Conservation (phyloP, 2,888 invertebrate genomes). For the Tribolium freemani region DNA sequence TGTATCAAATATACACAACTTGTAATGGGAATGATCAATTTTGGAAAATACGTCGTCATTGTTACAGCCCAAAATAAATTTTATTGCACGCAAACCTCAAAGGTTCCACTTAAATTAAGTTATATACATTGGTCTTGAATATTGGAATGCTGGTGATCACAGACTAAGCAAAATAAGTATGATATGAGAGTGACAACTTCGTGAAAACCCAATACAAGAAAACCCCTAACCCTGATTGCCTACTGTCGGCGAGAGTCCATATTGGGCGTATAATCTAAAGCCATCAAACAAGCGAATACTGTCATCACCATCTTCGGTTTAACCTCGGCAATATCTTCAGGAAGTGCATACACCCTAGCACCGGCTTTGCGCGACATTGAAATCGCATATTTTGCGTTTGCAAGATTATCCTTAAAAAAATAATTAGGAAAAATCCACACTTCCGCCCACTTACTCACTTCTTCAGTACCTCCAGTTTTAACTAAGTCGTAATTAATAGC, state of each 20-base stretch:
- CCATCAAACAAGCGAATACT: slow-evolving; percentile 99
- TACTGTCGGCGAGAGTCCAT: slow-evolving; percentile 73
- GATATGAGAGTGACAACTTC: slow-evolving; percentile 6
- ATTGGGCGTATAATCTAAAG: slow-evolving; percentile 93
- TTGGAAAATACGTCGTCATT: slow-evolving; percentile 27
- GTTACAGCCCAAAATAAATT: slow-evolving; percentile 25
- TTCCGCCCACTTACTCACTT: slow-evolving; percentile 73
- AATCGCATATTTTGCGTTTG: slow-evolving; percentile 99
- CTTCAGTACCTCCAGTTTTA: slow-evolving; percentile 81
- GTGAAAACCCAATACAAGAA: slow-evolving; percentile 26
- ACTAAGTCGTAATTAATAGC: slow-evolving; percentile 95
- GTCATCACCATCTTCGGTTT: slow-evolving; percentile 99
- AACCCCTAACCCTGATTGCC: slow-evolving; percentile 17
- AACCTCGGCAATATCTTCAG: slow-evolving; percentile 98
- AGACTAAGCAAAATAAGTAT: slow-evolving; percentile 38
- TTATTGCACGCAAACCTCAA: slow-evolving; percentile 41
- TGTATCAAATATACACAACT: slow-evolving; percentile 38
- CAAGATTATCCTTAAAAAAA: slow-evolving; percentile 83
- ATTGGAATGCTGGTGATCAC: slow-evolving; percentile 46
- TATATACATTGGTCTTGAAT: slow-evolving; percentile 48
- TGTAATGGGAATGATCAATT: slow-evolving; percentile 36
- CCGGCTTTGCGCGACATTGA: slow-evolving; percentile 98
- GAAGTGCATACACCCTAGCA: slow-evolving; percentile 97
- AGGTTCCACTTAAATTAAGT: slow-evolving; percentile 53
- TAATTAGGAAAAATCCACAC: not conserved